Percentiles rank a stretch among this genome's conserved stretches.
Evolutionary conservation across 2,888 invertebrate genomes (phyloP).

Genomic region (Eupeodes latifasciatus): DNA sequence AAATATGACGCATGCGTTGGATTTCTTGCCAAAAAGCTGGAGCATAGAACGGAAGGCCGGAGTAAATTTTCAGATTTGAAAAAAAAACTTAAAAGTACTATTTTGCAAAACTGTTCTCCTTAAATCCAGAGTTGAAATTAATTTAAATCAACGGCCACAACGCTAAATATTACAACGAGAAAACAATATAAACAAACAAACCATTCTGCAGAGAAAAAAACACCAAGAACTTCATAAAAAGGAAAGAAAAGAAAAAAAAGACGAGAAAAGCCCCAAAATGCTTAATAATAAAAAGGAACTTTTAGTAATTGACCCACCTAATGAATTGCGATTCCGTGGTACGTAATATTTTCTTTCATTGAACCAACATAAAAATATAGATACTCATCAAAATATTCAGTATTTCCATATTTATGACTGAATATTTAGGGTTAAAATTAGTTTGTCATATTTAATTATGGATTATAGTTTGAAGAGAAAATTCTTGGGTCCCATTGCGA

Average conservation of each 20-base stretch:
- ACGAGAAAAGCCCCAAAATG: constrained; percentile 82
- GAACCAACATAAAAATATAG: constrained; percentile 19
- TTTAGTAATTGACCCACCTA: constrained; percentile 93
- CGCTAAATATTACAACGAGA: constrained; percentile 42
- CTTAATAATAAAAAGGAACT: constrained; percentile 87
- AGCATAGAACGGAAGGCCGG: constrained; percentile 75
- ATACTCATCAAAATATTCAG: constrained; percentile 40
- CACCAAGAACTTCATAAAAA: constrained; percentile 72
- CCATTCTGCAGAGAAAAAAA: constrained; percentile 73
- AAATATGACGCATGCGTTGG: constrained; percentile 76
- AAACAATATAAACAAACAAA: constrained; percentile 42
- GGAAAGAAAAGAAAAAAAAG: constrained; percentile 45
- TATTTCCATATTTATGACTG: constrained; percentile 25
- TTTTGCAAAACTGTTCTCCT: constrained; percentile 62
- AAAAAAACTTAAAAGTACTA: constrained; percentile 73
- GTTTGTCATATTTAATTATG: constrained; percentile 4
- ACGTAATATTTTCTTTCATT: constrained; percentile 83
- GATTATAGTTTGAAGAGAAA: not conserved
- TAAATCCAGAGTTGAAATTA: constrained; percentile 54
- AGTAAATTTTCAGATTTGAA: constrained; percentile 66
- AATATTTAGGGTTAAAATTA: constrained; percentile 52
- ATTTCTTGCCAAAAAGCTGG: constrained; percentile 76
- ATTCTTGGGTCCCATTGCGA: constrained; percentile 1
- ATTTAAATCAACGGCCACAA: constrained; percentile 26
- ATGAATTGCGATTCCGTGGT: constrained; percentile 96